A percentile compares a stretch with the other conserved stretches of the same genome.
phyloP scores from a whole-genome alignment of 2,113 vertebrate species.

The Phaethornis superciliosus region DNA sequence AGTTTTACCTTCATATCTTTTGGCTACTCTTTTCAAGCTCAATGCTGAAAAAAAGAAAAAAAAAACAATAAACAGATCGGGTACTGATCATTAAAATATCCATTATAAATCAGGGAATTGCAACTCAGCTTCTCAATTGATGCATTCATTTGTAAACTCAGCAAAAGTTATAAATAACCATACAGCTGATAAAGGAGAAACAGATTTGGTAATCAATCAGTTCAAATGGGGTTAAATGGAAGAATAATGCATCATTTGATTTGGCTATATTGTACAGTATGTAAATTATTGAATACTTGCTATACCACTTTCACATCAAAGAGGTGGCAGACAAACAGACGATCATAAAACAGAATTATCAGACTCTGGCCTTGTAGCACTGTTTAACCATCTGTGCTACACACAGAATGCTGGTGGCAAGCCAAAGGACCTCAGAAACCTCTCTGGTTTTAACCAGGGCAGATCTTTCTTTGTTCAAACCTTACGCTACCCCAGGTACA shows the following conservation, averaged over 20 bases:
- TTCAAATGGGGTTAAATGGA: constrained; percentile 73
- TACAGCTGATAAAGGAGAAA: constrained; percentile 63
- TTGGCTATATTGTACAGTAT: constrained; percentile 23
- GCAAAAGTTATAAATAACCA: constrained; percentile 76
- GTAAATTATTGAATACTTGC: constrained; percentile 62
- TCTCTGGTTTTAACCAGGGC: background rate
- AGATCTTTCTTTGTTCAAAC: background rate
- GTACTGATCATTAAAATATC: constrained; percentile 59
- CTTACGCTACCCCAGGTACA: background rate
- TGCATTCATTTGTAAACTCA: constrained; percentile 63
- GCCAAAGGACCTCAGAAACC: background rate
- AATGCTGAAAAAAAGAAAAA: constrained; percentile 35
- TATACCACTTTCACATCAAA: constrained; percentile 4
- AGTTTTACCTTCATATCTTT: background rate
- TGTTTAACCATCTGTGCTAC: background rate
- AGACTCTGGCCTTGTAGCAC: background rate
- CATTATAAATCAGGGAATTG: constrained; percentile 70
- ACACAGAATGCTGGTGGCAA: background rate
- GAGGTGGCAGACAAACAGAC: constrained; percentile 8
- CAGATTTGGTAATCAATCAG: constrained; percentile 66
- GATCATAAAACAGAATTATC: background rate
- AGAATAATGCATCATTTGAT: constrained; percentile 69
- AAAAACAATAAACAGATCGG: constrained; percentile 19
- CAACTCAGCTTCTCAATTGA: constrained; percentile 71
- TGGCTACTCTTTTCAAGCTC: constrained; percentile 40